phyloP scores from a whole-genome alignment of 2,888 invertebrate species.

The Caenorhabditis plicata region DNA sequence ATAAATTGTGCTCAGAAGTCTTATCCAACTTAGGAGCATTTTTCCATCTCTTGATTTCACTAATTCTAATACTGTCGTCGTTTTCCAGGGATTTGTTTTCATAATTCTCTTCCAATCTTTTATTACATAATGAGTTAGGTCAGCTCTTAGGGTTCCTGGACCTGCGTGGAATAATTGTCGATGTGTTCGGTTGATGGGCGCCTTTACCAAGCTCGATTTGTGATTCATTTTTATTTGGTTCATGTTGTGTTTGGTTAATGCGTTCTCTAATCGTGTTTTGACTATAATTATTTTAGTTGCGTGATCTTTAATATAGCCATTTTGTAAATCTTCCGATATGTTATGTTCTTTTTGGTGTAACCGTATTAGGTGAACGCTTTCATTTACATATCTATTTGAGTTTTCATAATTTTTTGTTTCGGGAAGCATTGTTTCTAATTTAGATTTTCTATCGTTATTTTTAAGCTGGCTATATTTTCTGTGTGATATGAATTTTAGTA shows the following conservation, averaged over 20 bases:
- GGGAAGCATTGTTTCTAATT: too few species aligned
- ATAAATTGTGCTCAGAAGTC: too few species aligned
- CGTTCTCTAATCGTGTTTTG: neutral
- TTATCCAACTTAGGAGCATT: too few species aligned
- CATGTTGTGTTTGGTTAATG: neutral
- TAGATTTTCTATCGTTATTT: too few species aligned
- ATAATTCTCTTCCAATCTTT: neutral
- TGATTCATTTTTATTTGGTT: neutral
- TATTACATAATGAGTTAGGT: neutral
- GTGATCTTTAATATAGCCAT: neutral
- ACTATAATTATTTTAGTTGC: neutral
- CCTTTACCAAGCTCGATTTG: neutral
- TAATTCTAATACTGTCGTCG: neutral
- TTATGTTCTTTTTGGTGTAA: neutral
- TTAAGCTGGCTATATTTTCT: too few species aligned
- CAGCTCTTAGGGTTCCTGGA: neutral
- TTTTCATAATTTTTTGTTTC: too few species aligned
- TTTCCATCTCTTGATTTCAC: too few species aligned
- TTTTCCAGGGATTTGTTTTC: constrained; percentile 5
- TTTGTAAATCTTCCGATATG: neutral
- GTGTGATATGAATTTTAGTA: too few species aligned
- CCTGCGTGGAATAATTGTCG: constrained; percentile 3
- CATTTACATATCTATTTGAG: neutral
- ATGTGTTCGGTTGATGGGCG: neutral
- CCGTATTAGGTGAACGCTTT: neutral